Evolutionary conservation across 2,797 vertebrate genomes (phyloP).

Genomic region (Erethizon dorsatum): DNA sequence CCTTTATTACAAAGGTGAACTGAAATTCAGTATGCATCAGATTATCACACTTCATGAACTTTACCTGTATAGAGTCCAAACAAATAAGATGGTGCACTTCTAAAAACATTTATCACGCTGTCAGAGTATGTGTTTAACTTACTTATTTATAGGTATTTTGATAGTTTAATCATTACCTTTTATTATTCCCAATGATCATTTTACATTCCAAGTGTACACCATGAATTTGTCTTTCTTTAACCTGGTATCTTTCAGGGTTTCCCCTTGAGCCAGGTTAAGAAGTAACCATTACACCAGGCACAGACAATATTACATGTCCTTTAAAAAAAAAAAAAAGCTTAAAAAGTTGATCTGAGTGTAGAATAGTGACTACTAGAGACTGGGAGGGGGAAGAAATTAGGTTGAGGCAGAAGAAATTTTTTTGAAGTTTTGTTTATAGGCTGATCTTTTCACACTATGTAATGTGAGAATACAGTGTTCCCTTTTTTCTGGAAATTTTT

Average conservation of each 20-base stretch:
- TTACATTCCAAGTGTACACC: slow-evolving; percentile 19
- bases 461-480: neutral
- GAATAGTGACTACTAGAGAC: neutral
- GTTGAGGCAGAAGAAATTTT: neutral
- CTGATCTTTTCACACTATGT: neutral
- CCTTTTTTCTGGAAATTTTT: slow-evolving; percentile 54
- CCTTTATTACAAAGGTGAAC: slow-evolving; percentile 22
- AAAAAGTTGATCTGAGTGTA: neutral
- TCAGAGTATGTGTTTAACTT: neutral
- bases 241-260: slow-evolving; percentile 46
- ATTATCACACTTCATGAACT: neutral
- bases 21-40: slow-evolving; percentile 36
- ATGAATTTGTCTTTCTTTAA: slow-evolving; percentile 49
- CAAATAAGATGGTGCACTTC: slow-evolving; percentile 27
- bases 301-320: neutral
- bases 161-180: slow-evolving; percentile 2
- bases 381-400: neutral
- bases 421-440: neutral
- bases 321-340: neutral
- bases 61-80: slow-evolving; percentile 20
- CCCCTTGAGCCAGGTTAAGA: slow-evolving; percentile 43
- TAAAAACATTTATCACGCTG: neutral
- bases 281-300: neutral
- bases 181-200: neutral
- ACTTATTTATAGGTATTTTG: slow-evolving; percentile 28